Evolutionary conservation across 2,113 vertebrate genomes (phyloP).

Genomic region (Neolamprologus hecqui): DNA sequence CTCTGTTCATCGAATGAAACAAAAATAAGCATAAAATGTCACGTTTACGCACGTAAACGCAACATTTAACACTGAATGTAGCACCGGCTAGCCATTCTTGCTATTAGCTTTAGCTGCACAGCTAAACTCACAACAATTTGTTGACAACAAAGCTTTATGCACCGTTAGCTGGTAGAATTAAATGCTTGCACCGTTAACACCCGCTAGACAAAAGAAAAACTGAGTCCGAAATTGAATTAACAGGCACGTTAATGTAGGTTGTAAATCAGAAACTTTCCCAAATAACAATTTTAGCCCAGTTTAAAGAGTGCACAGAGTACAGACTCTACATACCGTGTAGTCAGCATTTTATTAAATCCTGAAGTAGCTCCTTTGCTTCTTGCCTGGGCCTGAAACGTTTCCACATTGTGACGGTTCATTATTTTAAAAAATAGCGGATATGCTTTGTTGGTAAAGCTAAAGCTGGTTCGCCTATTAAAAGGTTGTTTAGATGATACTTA

Average conservation of each 20-base stretch:
- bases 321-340: conserved; percentile 3
- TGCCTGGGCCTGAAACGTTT: not conserved
- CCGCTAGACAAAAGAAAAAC: not conserved
- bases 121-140: not conserved
- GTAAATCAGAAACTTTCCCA: not conserved
- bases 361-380: not conserved
- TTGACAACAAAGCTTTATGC: not conserved
- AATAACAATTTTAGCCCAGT: not conserved
- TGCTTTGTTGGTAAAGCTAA: not conserved
- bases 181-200: not conserved
- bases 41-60: not conserved
- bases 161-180: not conserved
- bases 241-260: not conserved
- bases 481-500: not conserved
- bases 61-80: not conserved
- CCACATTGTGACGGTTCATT: not conserved
- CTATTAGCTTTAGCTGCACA: not conserved
- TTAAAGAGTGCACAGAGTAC: not conserved
- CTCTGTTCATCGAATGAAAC: not conserved
- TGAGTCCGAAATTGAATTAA: not conserved
- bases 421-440: fast-evolving
- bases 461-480: not conserved
- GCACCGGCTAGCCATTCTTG: not conserved
- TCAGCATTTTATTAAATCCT: not conserved
- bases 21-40: not conserved